Percentiles rank a stretch among this genome's conserved stretches.
Conservation (phyloP, 2,888 invertebrate genomes). For the Parnassius glacialis region DNA sequence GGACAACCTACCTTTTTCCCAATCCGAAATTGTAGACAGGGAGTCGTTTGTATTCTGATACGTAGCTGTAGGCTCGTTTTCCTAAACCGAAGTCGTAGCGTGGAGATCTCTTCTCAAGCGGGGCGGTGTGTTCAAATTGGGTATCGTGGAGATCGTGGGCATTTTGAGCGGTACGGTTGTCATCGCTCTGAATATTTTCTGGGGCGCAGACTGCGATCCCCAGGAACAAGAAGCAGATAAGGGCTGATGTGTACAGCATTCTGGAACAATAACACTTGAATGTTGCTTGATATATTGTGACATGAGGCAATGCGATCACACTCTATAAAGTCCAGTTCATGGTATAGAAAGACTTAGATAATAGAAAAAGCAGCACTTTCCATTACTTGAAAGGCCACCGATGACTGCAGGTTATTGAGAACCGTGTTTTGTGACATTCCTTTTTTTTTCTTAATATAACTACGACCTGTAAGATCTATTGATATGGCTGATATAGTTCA, state of each 20-base stretch:
- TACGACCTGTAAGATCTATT: no score
- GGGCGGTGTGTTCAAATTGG: slow-evolving; percentile 35
- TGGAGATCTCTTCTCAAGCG: slow-evolving; percentile 69
- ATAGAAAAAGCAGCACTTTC: no score
- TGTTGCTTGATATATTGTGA: no score
- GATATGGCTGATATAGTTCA: no score
- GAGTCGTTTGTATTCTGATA: slow-evolving; percentile 83
- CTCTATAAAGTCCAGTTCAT: no score
- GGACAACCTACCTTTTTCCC: slow-evolving; percentile 70
- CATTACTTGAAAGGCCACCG: no score
- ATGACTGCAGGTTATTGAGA: no score
- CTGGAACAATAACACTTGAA: slow-evolving; percentile 48
- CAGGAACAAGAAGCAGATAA: slow-evolving; percentile 55
- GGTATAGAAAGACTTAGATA: no score
- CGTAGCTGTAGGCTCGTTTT: slow-evolving; percentile 81
- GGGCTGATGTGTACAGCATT: slow-evolving; percentile 60
- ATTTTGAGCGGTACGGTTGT: slow-evolving; percentile 40
- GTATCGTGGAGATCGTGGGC: slow-evolving; percentile 34
- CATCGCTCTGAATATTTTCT: slow-evolving; percentile 54
- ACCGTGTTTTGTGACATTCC: no score
- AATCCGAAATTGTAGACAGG: slow-evolving; percentile 82
- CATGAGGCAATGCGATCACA: no score
- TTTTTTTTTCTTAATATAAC: no score
- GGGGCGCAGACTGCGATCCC: slow-evolving; percentile 61
- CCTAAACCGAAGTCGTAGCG: slow-evolving; percentile 80